These are phyloP conservation scores for Bombyx huttoni DNA, from an alignment of 2,888 invertebrate genomes.

Conservation along the genomic window DNA sequence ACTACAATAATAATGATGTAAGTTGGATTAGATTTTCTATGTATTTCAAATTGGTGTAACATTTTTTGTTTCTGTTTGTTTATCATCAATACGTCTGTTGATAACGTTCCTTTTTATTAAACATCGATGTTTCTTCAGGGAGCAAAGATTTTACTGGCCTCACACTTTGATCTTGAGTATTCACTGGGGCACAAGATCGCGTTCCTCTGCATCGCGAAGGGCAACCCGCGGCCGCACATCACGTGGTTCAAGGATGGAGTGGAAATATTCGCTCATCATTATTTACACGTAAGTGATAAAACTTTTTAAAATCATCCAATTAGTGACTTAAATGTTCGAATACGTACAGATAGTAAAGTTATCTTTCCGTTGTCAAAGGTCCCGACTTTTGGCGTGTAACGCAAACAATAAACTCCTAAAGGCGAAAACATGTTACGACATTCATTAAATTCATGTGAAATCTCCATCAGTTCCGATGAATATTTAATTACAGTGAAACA, in stretches of 20 bases:
- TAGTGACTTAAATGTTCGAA: background rate
- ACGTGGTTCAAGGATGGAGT: conserved; percentile 97
- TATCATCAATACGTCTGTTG: background rate
- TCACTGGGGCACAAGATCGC: conserved; percentile 95
- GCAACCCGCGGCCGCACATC: conserved; percentile 90
- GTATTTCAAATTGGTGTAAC: background rate
- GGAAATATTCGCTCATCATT: conserved; percentile 91
- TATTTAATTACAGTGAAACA: too few species aligned
- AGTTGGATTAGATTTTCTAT: conserved; percentile 29
- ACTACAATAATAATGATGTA: conserved; percentile 91
- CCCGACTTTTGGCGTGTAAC: conserved; percentile 3
- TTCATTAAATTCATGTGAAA: background rate
- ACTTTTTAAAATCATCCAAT: conserved; percentile 1
- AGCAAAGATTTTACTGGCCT: conserved; percentile 89
- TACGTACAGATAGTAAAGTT: conserved; percentile 2
- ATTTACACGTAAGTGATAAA: conserved; percentile 81
- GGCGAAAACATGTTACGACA: background rate
- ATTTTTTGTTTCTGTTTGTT: background rate
- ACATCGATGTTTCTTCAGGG: conserved; percentile 72
- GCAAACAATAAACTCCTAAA: background rate
- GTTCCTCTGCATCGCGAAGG: conserved; percentile 91
- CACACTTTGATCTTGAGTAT: conserved; percentile 95
- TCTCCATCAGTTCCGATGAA: too few species aligned
- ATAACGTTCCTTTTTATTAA: background rate
- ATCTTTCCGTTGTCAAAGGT: conserved; percentile 12